Evolutionary conservation across 2,888 invertebrate genomes (phyloP), one percentile per base, ranked within the genome.

Genomic region (Abscondita cerata): DNA sequence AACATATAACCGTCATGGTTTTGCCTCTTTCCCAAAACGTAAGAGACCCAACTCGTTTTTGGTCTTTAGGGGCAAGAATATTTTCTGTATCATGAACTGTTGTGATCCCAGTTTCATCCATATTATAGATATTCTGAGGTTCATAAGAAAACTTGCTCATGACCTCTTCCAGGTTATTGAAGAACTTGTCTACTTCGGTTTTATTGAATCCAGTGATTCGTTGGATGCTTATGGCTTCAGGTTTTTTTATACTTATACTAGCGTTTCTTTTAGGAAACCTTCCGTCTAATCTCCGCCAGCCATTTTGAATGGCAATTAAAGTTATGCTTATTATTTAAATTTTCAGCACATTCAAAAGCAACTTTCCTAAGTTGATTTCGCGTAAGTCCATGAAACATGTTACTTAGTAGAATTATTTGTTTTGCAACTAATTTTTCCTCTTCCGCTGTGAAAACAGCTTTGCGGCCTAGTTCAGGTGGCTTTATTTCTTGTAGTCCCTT

Each of bases 61-160:
- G 13, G 4, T 15, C 13, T 16, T 41, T 41, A 13, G n/a, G 8
- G 8, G 41, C 41, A 9, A 41, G 15, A 41, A 41, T 41, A n/a
- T n/a, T n/a, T 1, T 12, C 9, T 19, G 18, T 18, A 19, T 8
- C 15, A 41, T 41, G 41, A 1, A 41, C 41, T 41, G 15, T 15
- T 13, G 13, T 41, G 15, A 41, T 41, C 15, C 41, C 41, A 41
- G 41, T 41, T 16, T 41, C 41, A 41, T 41, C 41, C 41, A 41
- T 15, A 15, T 41, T 16, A 41, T 15, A 41, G 15, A 41, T 8
- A n/a, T n/a, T n/a, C n/a, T n/a, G n/a, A n/a, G n/a, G n/a, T n/a
- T n/a, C n/a, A n/a, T n/a, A n/a, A n/a, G n/a, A n/a, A n/a, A n/a
- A n/a, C n/a, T n/a, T n/a, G n/a, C n/a, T n/a, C n/a, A n/a, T n/a